Percentiles rank a stretch among this genome's conserved stretches.
Conservation (phyloP, 2,797 vertebrate species). For the Lindbergichthys nudifrons region DNA sequence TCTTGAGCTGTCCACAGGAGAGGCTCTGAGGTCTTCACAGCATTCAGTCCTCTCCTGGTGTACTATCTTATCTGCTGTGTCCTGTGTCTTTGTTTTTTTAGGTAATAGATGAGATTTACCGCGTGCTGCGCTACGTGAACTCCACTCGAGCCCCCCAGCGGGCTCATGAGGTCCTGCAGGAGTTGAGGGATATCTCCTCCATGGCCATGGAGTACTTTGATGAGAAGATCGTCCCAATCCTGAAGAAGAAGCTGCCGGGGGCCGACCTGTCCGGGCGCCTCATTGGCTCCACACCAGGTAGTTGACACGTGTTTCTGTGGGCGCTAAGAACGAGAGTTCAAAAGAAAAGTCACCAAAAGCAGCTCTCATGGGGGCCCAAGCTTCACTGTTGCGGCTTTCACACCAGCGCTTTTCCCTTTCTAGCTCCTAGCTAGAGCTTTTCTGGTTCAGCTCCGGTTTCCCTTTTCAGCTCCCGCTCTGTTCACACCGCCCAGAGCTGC, state of each 20-base stretch:
- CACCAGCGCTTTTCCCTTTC: too few species aligned
- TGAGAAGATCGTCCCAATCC: slow-evolving; percentile 97
- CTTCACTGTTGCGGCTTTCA: too few species aligned
- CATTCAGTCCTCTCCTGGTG: too few species aligned
- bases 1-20: too few species aligned
- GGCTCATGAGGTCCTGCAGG: slow-evolving; percentile 98
- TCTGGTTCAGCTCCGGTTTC: too few species aligned
- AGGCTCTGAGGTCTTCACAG: too few species aligned
- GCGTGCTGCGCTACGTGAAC: slow-evolving; percentile 97
- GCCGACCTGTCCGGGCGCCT: slow-evolving; percentile 97
- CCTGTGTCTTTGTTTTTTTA: slow-evolving; percentile 60
- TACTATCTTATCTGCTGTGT: neutral
- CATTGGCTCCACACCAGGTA: slow-evolving; percentile 95
- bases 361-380: neutral
- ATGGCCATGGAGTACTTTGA: slow-evolving; percentile 99
- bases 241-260: slow-evolving; percentile 97
- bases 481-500: too few species aligned
- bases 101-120: slow-evolving; percentile 99
- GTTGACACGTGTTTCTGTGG: neutral
- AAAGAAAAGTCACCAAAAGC: neutral
- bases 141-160: slow-evolving; percentile 97
- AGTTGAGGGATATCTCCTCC: slow-evolving; percentile 97
- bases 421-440: too few species aligned
- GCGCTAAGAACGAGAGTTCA: neutral
- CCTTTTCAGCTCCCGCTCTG: too few species aligned